A percentile compares a stretch with the other conserved stretches of the same genome.
Evolutionary conservation across 2,113 vertebrate genomes (phyloP).

Genomic region (Hirundichthys speculiger): DNA sequence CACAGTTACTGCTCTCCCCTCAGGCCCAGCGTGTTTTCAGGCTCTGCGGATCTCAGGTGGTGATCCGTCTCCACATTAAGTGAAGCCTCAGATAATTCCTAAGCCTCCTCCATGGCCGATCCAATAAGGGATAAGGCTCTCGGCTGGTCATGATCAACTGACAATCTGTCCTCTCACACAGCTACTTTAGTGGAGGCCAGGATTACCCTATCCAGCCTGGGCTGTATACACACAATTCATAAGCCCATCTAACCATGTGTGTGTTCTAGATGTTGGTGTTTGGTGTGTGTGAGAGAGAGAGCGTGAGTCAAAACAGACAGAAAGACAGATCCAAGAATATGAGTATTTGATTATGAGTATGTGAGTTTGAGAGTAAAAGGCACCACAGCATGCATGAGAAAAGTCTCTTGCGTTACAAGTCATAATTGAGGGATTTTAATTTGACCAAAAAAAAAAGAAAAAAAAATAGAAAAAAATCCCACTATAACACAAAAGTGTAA

Average conservation of each 20-base stretch:
- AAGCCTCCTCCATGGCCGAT: slow-evolving; percentile 95
- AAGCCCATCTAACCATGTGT: slow-evolving; percentile 37
- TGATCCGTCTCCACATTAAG: slow-evolving; percentile 93
- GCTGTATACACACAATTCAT: slow-evolving; percentile 63
- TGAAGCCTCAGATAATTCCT: slow-evolving; percentile 93
- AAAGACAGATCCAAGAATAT: background rate
- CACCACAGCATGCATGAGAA: no score
- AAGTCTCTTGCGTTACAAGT: no score
- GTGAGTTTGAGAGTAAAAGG: no score
- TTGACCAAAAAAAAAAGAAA: no score
- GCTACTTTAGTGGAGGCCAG: slow-evolving; percentile 84
- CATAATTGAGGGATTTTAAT: no score
- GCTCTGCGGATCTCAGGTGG: slow-evolving; percentile 79
- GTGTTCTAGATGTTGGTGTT: background rate
- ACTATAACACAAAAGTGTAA: no score
- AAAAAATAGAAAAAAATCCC: no score
- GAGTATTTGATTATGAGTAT: background rate
- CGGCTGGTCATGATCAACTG: slow-evolving; percentile 91
- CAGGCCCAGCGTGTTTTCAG: slow-evolving; percentile 62
- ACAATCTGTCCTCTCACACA: slow-evolving; percentile 89
- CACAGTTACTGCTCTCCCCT: slow-evolving; percentile 41
- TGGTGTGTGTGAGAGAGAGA: background rate
- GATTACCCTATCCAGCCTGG: slow-evolving; percentile 80
- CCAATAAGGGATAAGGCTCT: slow-evolving; percentile 91
- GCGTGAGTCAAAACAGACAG: background rate